phyloP scores from a whole-genome alignment of 1,140 invertebrate species.

The Gryllus bimaculatus region DNA sequence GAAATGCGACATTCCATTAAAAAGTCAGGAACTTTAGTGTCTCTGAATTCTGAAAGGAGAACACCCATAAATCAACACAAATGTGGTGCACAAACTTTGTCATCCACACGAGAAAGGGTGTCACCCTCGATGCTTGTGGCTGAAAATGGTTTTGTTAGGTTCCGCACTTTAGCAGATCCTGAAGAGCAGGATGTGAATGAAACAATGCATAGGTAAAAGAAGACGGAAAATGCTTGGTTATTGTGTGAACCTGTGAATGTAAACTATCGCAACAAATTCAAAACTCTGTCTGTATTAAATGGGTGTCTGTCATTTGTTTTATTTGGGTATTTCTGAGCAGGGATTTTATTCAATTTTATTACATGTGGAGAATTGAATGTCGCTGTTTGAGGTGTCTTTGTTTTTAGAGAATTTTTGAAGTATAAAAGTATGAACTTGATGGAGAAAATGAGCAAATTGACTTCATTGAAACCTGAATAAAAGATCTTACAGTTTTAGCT shows the following conservation, averaged over 20 bases:
- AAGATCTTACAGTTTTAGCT: no score
- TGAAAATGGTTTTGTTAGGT: slow-evolving; percentile 74
- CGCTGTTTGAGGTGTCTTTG: no score
- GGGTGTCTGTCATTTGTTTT: background rate
- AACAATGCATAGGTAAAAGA: background rate
- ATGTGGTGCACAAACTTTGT: slow-evolving; percentile 33
- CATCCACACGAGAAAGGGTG: slow-evolving; percentile 28
- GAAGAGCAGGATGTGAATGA: slow-evolving; percentile 13
- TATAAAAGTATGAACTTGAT: no score
- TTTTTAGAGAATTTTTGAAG: no score
- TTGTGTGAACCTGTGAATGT: background rate
- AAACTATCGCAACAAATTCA: background rate
- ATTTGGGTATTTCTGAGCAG: background rate
- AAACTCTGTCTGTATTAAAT: background rate
- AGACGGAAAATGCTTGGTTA: background rate
- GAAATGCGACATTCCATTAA: slow-evolving; percentile 34
- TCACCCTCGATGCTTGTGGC: slow-evolving; percentile 63
- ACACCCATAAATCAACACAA: slow-evolving; percentile 39
- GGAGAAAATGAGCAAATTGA: no score
- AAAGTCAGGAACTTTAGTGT: slow-evolving; percentile 41
- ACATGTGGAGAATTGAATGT: no score
- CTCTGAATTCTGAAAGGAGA: slow-evolving; percentile 33
- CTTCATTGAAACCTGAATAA: no score
- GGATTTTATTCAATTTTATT: background rate
- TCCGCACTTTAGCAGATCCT: slow-evolving; percentile 53